Evolutionary conservation across 2,888 invertebrate species (phyloP), one percentile per base, ranked within the genome.

Genomic region (Capitulum mitella): DNA sequence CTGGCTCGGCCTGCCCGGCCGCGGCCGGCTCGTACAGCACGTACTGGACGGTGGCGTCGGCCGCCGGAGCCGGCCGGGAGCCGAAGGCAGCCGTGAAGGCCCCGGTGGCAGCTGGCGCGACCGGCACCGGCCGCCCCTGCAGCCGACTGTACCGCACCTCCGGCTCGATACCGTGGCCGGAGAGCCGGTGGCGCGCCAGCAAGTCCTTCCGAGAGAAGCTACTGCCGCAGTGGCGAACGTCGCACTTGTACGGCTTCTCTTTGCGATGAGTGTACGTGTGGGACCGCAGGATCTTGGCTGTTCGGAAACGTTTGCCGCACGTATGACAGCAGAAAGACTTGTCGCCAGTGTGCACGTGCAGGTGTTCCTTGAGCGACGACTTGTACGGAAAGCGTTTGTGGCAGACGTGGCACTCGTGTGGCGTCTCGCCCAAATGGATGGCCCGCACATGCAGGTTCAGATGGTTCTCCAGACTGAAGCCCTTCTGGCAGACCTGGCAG

Each of bases 391-490:
- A 76, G 46, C 48, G 43, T 5, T 48, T 43, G 26, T 48, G 46
- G 14, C 76, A 76, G 12, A 76, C 76, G 46, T 76, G 46, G 14
- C 76, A 76, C 48, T 48, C 46, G 48, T 76, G 32, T 12, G 76
- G 76, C 46, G 48, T 76, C 46, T 43, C 76, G 29, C 76, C 76
- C 29, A 76, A 43, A 19, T 76, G 76, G 32, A 76, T 48, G 46
- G 76, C 76, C 29, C 48, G 43, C 76, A 76, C 48, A 46, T 76
- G 76, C 76, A 48, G 14, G 76, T 76, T 76, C n/a, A 76, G 76
- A 29, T 43, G 48, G 76, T 76, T 46, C 46, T 48, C 48, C 29
- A 48, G 29, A 10, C 19, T 76, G 46, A 76, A 46, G 29, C 48
- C 48, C 76, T 76, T 76, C 46, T 48, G 29, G 46, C 76, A 76